phyloP scores from a whole-genome alignment of 2,113 vertebrate species.

The Lonchura striata region DNA sequence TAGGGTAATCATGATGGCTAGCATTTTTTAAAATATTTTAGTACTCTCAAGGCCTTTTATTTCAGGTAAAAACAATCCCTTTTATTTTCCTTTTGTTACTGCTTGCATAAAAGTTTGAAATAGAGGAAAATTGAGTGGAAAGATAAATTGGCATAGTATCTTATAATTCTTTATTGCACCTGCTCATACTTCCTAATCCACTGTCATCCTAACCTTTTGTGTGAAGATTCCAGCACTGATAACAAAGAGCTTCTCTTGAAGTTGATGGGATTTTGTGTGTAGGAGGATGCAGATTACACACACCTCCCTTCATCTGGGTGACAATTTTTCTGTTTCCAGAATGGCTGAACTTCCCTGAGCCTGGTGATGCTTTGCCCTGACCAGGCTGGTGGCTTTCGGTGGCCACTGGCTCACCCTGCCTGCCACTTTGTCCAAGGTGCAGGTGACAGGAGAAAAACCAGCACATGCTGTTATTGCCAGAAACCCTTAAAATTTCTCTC shows the following conservation, averaged over 20 bases:
- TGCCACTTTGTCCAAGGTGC: not conserved
- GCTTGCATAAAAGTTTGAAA: not conserved
- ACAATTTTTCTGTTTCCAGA: not conserved
- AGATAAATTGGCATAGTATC: not conserved
- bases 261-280: accelerated
- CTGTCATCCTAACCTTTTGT: not conserved
- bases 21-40: not conserved
- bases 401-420: not conserved
- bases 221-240: not conserved
- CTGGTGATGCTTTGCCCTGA: not conserved
- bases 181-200: not conserved
- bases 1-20: not conserved
- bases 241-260: not conserved
- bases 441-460: not conserved
- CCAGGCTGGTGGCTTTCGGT: accelerated
- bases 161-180: not conserved
- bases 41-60: not conserved
- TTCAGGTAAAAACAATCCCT: not conserved
- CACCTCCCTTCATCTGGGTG: not conserved
- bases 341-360: not conserved
- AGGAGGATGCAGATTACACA: not conserved
- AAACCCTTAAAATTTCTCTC: not conserved
- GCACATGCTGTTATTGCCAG: not conserved
- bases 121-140: not conserved
- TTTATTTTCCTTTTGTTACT: not conserved